These are phyloP conservation scores for Gobio gobio DNA, from an alignment of 2,113 vertebrate genomes.

Conservation along the genomic window DNA sequence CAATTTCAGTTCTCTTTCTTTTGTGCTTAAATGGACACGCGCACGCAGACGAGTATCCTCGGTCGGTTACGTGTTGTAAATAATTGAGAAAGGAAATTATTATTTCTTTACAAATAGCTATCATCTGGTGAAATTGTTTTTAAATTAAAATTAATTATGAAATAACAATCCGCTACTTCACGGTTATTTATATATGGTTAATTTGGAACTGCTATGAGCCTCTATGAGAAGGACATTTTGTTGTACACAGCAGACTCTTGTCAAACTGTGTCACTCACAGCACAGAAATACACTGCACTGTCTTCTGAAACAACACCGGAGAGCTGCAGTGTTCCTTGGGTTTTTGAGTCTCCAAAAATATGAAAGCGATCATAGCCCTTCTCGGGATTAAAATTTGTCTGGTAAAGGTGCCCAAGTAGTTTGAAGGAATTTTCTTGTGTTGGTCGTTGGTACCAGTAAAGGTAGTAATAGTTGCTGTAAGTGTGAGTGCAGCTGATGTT, in stretches of 20 bases:
- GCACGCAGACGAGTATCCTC: no score
- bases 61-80: no score
- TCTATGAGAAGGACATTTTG: slow-evolving; percentile 37
- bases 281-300: slow-evolving; percentile 51
- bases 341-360: slow-evolving; percentile 51
- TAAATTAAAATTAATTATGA: no score
- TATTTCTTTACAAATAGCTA: no score
- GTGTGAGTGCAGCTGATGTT: slow-evolving; percentile 51
- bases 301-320: slow-evolving; percentile 34
- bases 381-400: background rate
- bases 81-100: no score
- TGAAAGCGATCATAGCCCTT: slow-evolving; percentile 39
- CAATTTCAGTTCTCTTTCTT: no score
- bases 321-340: slow-evolving; percentile 48
- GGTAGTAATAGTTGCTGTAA: slow-evolving; percentile 47
- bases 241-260: background rate
- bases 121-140: no score
- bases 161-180: background rate
- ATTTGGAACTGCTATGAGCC: background rate
- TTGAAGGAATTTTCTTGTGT: slow-evolving; percentile 29
- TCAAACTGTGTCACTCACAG: slow-evolving; percentile 52
- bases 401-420: slow-evolving; percentile 53
- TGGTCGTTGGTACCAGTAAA: slow-evolving; percentile 57
- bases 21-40: no score
- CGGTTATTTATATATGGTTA: background rate